phyloP scores from a whole-genome alignment of 2,113 vertebrate genomes.

The Cyprinodon variegatus region DNA sequence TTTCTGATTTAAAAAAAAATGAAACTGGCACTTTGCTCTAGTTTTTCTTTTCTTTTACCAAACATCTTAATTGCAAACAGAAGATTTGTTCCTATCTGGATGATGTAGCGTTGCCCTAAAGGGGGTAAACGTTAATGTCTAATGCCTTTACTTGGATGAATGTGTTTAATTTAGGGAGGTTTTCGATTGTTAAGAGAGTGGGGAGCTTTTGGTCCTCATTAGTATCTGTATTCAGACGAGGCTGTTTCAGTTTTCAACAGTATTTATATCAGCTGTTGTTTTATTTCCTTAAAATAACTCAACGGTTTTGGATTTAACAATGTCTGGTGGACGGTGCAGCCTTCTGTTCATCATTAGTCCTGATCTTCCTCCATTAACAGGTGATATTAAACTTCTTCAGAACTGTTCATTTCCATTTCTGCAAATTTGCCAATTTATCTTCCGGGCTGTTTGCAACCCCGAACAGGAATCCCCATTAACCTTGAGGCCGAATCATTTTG shows the following conservation, averaged over 20 bases:
- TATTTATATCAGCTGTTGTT: not conserved
- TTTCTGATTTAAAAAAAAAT: not conserved
- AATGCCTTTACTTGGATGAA: no score
- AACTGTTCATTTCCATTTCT: slow-evolving; percentile 54
- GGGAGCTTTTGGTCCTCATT: not conserved
- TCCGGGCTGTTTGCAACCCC: slow-evolving; percentile 43
- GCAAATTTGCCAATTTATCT: slow-evolving; percentile 54
- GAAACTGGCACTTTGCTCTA: not conserved
- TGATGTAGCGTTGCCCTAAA: no score
- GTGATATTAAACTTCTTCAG: slow-evolving; percentile 45
- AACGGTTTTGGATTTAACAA: not conserved
- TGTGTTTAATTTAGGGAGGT: no score
- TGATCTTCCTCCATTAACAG: slow-evolving; percentile 34
- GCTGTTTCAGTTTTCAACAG: not conserved
- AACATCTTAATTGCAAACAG: not conserved
- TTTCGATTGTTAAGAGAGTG: no score
- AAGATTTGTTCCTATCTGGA: no score
- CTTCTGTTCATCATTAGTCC: slow-evolving; percentile 32
- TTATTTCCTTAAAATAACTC: not conserved
- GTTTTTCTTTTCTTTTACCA: not conserved
- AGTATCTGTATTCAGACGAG: not conserved
- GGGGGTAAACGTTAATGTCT: no score
- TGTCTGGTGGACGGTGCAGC: slow-evolving; percentile 1
- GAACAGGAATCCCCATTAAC: slow-evolving; percentile 63
- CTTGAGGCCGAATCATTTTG: slow-evolving; percentile 46